Evolutionary conservation across 2,797 vertebrate genomes (phyloP).

Genomic region (Limosa lapponica): DNA sequence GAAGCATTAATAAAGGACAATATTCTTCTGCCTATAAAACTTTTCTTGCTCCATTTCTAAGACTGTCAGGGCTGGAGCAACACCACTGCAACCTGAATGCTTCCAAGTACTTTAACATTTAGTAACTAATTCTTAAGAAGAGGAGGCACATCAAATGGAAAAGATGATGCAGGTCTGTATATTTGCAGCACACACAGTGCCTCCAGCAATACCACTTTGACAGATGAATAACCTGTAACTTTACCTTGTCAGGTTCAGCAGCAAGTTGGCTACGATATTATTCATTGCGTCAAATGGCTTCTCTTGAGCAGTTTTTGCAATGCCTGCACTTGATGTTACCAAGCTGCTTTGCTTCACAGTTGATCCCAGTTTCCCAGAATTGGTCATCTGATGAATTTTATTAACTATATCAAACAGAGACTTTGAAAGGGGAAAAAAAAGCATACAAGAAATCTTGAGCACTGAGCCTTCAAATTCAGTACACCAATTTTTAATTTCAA

Average conservation of each 20-base stretch:
- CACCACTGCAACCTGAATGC: neutral
- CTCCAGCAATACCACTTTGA: neutral
- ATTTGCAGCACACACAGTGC: neutral
- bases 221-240: neutral
- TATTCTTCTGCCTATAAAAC: neutral
- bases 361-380: conserved; percentile 78
- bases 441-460: neutral
- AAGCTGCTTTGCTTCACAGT: conserved; percentile 82
- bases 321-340: conserved; percentile 82
- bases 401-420: conserved; percentile 93
- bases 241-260: conserved; percentile 95
- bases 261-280: conserved; percentile 94
- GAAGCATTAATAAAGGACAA: neutral
- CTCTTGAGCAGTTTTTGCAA: conserved; percentile 72
- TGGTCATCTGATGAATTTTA: conserved; percentile 87
- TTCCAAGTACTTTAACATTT: neutral
- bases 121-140: neutral
- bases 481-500: neutral
- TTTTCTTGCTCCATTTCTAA: neutral
- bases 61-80: neutral
- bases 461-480: neutral
- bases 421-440: conserved; percentile 69
- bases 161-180: neutral
- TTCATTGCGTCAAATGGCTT: conserved; percentile 98
- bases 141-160: neutral